Evolutionary conservation across 2,888 invertebrate species (phyloP).

Genomic region (Sinelater perroti): DNA sequence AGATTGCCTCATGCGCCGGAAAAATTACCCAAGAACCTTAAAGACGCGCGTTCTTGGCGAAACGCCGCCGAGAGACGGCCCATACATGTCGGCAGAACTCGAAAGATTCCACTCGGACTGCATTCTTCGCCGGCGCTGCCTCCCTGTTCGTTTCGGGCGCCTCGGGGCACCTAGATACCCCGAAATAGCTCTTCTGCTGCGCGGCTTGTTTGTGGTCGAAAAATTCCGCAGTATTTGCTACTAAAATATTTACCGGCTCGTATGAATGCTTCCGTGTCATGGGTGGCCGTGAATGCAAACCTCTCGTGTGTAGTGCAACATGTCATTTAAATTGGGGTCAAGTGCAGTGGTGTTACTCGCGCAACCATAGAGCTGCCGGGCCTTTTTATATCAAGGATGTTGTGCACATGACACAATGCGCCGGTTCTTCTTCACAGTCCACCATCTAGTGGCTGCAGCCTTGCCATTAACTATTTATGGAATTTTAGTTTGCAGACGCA

Average conservation of each 20-base stretch:
- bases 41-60: slow-evolving; percentile 13
- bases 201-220: background rate
- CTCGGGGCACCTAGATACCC: background rate
- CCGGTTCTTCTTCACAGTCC: background rate
- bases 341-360: slow-evolving; percentile 24
- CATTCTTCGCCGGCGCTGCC: slow-evolving; percentile 13
- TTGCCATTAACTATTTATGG: background rate
- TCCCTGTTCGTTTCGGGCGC: background rate
- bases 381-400: slow-evolving; percentile 22
- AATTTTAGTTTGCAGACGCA: background rate
- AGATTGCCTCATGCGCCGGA: too few species aligned
- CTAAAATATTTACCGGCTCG: slow-evolving; percentile 10
- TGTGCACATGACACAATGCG: slow-evolving; percentile 4
- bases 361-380: background rate
- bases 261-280: slow-evolving; percentile 7
- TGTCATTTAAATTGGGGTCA: slow-evolving; percentile 35
- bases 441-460: background rate
- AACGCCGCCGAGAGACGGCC: slow-evolving; percentile 9
- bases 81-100: slow-evolving; percentile 18
- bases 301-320: slow-evolving; percentile 19
- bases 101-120: slow-evolving; percentile 21
- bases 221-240: too few species aligned
- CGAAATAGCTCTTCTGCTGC: background rate
- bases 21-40: slow-evolving; percentile 3
- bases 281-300: slow-evolving; percentile 20